phyloP scores from a whole-genome alignment of 2,113 vertebrate species.

The Urocolius indicus region DNA sequence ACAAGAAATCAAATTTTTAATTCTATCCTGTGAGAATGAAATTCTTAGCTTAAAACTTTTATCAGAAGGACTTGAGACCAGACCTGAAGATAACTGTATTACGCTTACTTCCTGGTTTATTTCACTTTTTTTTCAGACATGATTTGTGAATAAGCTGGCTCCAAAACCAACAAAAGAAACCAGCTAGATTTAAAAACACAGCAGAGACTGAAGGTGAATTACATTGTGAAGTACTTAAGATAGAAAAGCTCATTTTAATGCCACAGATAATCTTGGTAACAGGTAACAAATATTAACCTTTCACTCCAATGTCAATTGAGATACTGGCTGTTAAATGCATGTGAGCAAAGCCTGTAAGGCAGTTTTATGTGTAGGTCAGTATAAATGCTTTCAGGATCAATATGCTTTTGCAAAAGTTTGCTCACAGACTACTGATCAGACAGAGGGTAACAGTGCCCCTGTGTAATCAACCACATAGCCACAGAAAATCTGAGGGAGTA shows the following conservation, averaged over 20 bases:
- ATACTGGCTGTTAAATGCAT: not conserved
- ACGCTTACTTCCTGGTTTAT: not conserved
- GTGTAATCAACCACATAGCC: not conserved
- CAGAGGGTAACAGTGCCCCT: not conserved
- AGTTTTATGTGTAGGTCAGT: not conserved
- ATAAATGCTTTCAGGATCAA: not conserved
- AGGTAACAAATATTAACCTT: not conserved
- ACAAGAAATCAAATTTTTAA: not conserved
- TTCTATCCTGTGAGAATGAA: not conserved
- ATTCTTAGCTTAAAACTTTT: not conserved
- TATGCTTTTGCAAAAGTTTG: not conserved
- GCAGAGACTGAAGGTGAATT: not conserved
- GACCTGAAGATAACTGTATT: slow-evolving; percentile 5
- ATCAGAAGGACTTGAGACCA: not conserved
- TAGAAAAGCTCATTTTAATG: not conserved
- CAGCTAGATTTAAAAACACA: not conserved
- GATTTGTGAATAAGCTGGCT: not conserved
- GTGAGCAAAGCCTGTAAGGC: not conserved
- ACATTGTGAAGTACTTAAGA: not conserved
- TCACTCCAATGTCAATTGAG: not conserved
- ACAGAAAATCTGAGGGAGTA: not conserved
- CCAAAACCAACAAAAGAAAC: not conserved
- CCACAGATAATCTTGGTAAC: not conserved
- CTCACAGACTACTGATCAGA: not conserved
- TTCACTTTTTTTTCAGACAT: not conserved